Percentiles rank a stretch among this genome's conserved stretches.
Conservation (phyloP, 2,797 vertebrate species). For the Crocidura indochinensis region DNA sequence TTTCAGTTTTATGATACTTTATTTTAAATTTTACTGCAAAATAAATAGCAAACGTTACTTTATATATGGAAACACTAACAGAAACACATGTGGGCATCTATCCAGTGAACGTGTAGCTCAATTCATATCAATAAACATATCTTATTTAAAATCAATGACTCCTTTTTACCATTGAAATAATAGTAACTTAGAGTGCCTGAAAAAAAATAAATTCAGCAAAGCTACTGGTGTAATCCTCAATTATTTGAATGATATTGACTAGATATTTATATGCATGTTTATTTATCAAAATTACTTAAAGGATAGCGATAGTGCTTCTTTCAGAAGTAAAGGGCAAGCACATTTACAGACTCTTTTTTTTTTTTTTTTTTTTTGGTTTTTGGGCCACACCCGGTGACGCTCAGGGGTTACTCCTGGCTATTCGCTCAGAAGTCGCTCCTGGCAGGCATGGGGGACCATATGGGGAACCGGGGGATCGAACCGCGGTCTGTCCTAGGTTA, state of each 20-base stretch:
- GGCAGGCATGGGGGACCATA: no score
- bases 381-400: no score
- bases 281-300: not conserved
- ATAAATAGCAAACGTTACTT: no score
- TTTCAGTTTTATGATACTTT: constrained; percentile 17
- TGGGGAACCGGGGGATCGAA: no score
- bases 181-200: not conserved
- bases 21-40: no score
- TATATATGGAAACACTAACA: not conserved
- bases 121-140: constrained; percentile 37
- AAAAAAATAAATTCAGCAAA: not conserved
- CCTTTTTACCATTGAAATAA: not conserved
- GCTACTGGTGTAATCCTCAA: not conserved
- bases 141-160: constrained; percentile 25
- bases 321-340: not conserved
- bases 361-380: no score
- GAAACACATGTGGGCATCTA: not conserved
- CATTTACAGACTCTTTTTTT: no score
- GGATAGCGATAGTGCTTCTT: not conserved
- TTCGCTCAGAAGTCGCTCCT: no score
- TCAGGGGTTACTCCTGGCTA: no score
- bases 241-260: not conserved
- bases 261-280: not conserved
- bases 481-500: no score
- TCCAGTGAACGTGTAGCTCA: constrained; percentile 6